A percentile compares a stretch with the other conserved stretches of the same genome.
phyloP scores from a whole-genome alignment of 2,113 vertebrate genomes.

The Oriolus oriolus region DNA sequence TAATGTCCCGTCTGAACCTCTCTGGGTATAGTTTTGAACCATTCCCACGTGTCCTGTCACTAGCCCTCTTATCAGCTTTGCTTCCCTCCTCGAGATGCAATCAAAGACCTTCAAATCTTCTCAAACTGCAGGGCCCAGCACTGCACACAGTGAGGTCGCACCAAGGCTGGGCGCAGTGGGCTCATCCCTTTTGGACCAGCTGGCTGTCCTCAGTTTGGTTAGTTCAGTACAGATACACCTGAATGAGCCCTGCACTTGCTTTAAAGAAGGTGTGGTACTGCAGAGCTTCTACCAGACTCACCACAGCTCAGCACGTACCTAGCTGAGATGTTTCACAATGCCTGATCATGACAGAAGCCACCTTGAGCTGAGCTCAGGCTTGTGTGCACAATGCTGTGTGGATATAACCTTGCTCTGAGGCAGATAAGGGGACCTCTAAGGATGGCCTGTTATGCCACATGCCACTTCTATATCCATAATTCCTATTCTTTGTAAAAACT shows the following conservation, averaged over 20 bases:
- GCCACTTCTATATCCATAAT: not conserved
- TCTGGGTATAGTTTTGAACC: not conserved
- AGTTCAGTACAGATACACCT: not conserved
- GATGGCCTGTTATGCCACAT: not conserved
- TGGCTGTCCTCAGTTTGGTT: not conserved
- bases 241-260: not conserved
- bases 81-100: accelerated
- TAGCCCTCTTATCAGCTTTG: not conserved
- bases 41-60: accelerated
- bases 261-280: not conserved
- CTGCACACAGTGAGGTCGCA: accelerated
- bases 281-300: not conserved
- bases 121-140: not conserved
- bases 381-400: not conserved
- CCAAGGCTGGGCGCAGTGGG: accelerated
- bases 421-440: not conserved
- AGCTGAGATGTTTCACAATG: not conserved
- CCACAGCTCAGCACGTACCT: not conserved
- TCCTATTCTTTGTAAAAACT: not conserved
- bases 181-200: not conserved
- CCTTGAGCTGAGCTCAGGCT: not conserved
- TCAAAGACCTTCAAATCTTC: not conserved
- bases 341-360: not conserved
- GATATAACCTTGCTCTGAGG: not conserved
- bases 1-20: not conserved